Evolutionary conservation across 64 coral and sea anemone genomes (phyloP).

Genomic region (Platygyra sinensis): DNA sequence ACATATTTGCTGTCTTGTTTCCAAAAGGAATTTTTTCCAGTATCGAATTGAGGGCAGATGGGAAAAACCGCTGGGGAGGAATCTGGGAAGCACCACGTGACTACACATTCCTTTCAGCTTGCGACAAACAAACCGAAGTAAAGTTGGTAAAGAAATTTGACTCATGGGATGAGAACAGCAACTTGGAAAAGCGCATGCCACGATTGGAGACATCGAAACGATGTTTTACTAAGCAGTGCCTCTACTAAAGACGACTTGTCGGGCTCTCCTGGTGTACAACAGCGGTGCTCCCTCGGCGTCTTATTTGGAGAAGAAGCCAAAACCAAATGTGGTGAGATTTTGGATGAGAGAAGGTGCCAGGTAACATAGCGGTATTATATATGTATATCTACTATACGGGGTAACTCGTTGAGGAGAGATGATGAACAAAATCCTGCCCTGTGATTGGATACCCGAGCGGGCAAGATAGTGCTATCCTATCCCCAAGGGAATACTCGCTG

Average conservation of each 20-base stretch:
- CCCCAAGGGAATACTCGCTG: too few species aligned
- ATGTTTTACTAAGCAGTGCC: conserved; percentile 55
- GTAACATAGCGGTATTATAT: neutral
- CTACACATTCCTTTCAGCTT: conserved; percentile 63
- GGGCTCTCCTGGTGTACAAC: conserved; percentile 62
- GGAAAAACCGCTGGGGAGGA: conserved; percentile 64
- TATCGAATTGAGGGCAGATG: conserved; percentile 86
- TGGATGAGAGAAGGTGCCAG: conserved; percentile 89
- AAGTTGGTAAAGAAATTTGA: conserved; percentile 68
- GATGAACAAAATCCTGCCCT: too few species aligned
- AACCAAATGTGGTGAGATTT: conserved; percentile 54
- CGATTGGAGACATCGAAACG: conserved; percentile 46
- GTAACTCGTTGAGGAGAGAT: too few species aligned
- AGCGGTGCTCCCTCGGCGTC: neutral
- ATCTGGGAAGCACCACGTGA: conserved; percentile 66
- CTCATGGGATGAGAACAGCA: conserved; percentile 42
- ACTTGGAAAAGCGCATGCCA: conserved; percentile 76
- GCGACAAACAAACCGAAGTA: conserved; percentile 64
- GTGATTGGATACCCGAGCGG: too few species aligned
- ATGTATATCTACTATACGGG: too few species aligned
- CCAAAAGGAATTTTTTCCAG: conserved; percentile 56
- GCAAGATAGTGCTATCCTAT: too few species aligned
- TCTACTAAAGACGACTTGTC: conserved; percentile 42
- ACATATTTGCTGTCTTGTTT: neutral
- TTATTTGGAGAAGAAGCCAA: conserved; percentile 54